Conservation (phyloP, 2,113 vertebrate species). For the Pavo muticus region DNA sequence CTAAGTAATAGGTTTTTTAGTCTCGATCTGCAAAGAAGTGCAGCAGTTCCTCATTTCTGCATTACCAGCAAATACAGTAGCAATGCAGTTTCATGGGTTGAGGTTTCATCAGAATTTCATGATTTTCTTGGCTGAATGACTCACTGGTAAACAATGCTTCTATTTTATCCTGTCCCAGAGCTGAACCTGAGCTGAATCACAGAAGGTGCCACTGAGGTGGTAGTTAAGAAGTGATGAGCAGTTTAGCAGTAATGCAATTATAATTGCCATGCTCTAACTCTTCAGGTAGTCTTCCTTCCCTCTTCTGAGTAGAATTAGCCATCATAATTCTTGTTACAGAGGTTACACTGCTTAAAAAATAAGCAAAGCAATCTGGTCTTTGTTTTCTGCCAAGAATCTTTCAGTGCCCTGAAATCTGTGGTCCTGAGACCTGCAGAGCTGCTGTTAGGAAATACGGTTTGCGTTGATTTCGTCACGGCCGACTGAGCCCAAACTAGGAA, state of each 20-base stretch:
- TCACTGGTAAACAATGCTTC: neutral
- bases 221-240: neutral
- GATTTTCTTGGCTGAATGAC: neutral
- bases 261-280: neutral
- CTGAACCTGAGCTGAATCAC: neutral
- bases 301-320: slow-evolving; percentile 5
- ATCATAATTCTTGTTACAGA: neutral
- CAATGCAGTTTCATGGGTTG: neutral
- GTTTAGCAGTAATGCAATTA: neutral
- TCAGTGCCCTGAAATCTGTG: slow-evolving; percentile 4
- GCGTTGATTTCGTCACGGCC: slow-evolving; percentile 1
- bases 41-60: neutral
- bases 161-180: neutral
- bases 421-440: neutral
- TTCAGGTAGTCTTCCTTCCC: neutral
- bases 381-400: slow-evolving; percentile 36
- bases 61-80: neutral
- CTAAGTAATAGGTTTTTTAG: neutral
- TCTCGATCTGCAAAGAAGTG: neutral
- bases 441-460: slow-evolving; percentile 5
- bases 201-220: neutral
- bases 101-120: neutral
- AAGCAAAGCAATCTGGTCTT: slow-evolving; percentile 7
- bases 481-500: slow-evolving; percentile 39
- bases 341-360: neutral